Percentiles rank a stretch among this genome's conserved stretches.
phyloP scores from a whole-genome alignment of 2,113 vertebrate species.

The Menura novaehollandiae region DNA sequence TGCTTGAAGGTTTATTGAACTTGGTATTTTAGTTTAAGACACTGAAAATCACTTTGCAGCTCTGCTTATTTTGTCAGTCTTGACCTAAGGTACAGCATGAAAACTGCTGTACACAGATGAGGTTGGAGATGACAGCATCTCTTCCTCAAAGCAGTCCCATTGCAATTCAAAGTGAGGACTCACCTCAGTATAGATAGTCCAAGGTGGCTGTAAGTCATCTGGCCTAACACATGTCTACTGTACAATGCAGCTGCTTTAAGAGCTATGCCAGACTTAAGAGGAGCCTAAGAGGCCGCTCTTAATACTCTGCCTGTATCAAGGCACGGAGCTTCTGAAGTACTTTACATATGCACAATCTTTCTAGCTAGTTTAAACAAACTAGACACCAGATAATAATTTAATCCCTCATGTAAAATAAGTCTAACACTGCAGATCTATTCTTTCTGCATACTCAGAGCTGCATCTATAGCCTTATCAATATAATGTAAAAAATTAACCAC shows the following conservation, averaged over 20 bases:
- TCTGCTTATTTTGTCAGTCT: neutral
- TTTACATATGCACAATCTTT: neutral
- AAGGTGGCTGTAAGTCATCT: neutral
- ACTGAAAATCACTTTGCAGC: neutral
- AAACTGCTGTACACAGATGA: neutral
- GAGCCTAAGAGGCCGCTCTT: neutral
- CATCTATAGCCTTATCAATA: neutral
- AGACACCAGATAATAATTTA: neutral
- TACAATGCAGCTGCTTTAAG: neutral
- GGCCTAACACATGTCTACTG: neutral
- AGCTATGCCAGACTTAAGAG: neutral
- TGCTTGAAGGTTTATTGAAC: neutral
- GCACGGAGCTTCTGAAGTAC: neutral
- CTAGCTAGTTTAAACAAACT: neutral
- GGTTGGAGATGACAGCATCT: neutral
- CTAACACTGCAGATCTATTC: neutral
- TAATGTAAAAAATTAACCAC: neutral
- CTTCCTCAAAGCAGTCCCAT: neutral
- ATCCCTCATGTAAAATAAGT: neutral
- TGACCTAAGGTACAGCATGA: neutral
- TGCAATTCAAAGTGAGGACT: neutral
- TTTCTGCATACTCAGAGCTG: neutral
- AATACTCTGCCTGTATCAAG: neutral
- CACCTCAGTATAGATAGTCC: neutral
- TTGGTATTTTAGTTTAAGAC: neutral